Base-by-base conservation (phyloP, 2,888 invertebrate genomes). In the Hetaerina titia region DNA sequence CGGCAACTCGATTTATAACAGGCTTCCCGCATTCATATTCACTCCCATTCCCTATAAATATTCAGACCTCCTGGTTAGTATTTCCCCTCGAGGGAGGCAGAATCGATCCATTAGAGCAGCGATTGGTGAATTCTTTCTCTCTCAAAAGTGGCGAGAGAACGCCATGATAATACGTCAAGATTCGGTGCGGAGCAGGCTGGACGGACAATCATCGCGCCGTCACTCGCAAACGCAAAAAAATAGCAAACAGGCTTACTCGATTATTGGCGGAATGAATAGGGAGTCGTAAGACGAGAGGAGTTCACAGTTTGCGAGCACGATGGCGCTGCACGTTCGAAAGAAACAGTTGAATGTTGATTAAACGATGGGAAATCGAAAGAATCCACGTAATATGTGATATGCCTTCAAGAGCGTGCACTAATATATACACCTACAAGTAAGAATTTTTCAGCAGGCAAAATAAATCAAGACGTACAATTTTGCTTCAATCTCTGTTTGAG, bases 1-100 rank as follows among this genome's bases (percentile, higher is more conserved):
- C 81, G 81, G 81, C 81, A 81, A 81, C 81, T 81, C 81, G 81
- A 81, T 81, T 81, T 81, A 81, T 81, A 81, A 81, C 81, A 81
- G 81, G 81, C 81, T 81, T 31, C 81, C 25, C 31, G 81, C 13
- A 81, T 81, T 81, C 81, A 81, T 81, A 81, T 81, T 81, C 81
- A 31, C 81, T 31, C 81, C 69, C 69, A n/a, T 69, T 69, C 69
- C 81, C 81, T 81, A 81, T 81, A 81, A 81, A 81, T 81, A 81
- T 81, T 81, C 81, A 25, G 31, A 31, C 13, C 81, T 11, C 13
- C 31, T 81, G 81, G 81, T 81, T 81, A 81, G 81, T 81, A 81
- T 81, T 81, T 81, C 81, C 31, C 31, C 31, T 81, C 81, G 81
- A 13, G 15, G 31, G 81, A 13, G 81, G 25, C 60, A 5, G 9